phyloP scores from a whole-genome alignment of 2,113 vertebrate species.

The Regulus satrapa region DNA sequence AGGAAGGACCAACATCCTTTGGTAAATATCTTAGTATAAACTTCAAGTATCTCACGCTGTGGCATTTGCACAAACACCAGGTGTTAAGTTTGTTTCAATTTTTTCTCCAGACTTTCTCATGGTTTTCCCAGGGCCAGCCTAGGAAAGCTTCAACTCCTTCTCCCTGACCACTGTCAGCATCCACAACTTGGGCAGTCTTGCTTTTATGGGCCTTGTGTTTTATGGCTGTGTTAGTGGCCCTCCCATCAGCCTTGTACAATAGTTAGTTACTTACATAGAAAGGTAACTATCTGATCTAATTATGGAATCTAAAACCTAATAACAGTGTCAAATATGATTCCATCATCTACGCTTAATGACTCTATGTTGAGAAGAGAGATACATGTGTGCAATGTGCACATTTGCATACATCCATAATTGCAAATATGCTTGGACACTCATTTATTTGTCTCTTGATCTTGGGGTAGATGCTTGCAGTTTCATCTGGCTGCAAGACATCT shows the following conservation, averaged over 20 bases:
- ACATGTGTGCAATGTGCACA: background rate
- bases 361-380: background rate
- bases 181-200: background rate
- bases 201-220: constrained; percentile 24
- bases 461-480: background rate
- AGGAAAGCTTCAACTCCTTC: too few relatives aligned
- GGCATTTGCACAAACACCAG: too few relatives aligned
- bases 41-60: too few relatives aligned
- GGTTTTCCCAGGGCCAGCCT: too few relatives aligned
- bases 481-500: background rate
- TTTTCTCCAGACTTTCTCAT: too few relatives aligned
- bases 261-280: background rate
- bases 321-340: constrained; percentile 33
- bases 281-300: constrained; percentile 38
- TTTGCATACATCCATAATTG: background rate
- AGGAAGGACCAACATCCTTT: too few relatives aligned
- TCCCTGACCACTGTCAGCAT: too few relatives aligned
- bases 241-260: background rate
- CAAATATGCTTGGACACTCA: background rate
- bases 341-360: constrained; percentile 4
- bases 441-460: background rate
- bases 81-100: too few relatives aligned
- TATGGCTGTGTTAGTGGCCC: background rate
- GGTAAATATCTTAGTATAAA: too few relatives aligned
- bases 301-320: constrained; percentile 28